Evolutionary conservation across 2,888 invertebrate species (phyloP).

Genomic region (Hirudinaria manillensis): DNA sequence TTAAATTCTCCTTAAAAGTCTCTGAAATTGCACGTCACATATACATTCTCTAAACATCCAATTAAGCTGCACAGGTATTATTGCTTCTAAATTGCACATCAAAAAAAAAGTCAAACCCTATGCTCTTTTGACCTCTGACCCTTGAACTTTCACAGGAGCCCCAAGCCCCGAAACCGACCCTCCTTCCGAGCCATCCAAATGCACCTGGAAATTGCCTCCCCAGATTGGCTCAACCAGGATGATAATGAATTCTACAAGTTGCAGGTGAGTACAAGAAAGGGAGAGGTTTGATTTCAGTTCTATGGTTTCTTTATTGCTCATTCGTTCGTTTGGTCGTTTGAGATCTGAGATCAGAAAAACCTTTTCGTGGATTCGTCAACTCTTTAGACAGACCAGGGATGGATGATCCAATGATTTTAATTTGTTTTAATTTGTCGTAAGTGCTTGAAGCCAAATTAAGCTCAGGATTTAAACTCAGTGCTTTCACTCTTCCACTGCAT

Average conservation of each 20-base stretch:
- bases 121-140: too few species aligned
- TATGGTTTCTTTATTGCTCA: background rate
- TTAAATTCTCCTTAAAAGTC: too few species aligned
- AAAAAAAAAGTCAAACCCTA: too few species aligned
- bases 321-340: background rate
- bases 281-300: background rate
- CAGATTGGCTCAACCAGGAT: conserved; percentile 66
- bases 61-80: too few species aligned
- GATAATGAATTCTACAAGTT: conserved; percentile 71
- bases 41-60: too few species aligned
- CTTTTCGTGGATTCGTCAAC: background rate
- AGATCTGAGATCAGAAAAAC: background rate
- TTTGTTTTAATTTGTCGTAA: background rate
- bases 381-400: background rate
- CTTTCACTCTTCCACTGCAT: too few species aligned
- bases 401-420: too few species aligned
- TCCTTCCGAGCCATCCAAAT: conserved; percentile 83
- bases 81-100: too few species aligned
- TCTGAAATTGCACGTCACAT: too few species aligned
- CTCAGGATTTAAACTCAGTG: too few species aligned
- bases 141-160: conserved; percentile 58
- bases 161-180: conserved; percentile 80
- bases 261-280: conserved; percentile 60
- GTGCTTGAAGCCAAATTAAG: background rate
- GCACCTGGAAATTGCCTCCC: conserved; percentile 82